These are phyloP conservation scores for Epinotia demarniana DNA, from an alignment of 2,888 invertebrate species.

Conservation along the genomic window DNA sequence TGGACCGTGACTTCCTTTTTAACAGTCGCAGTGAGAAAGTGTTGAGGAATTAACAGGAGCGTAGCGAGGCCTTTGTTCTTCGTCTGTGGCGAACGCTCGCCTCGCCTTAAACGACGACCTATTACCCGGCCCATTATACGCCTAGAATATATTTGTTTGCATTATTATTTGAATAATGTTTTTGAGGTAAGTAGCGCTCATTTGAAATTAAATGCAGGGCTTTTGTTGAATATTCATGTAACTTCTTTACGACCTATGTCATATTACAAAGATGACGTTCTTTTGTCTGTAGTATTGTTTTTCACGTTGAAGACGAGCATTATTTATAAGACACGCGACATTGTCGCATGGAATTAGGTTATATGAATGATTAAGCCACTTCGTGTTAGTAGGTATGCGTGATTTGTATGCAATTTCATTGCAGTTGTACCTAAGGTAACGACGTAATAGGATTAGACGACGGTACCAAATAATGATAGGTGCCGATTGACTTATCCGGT, in stretches of 20 bases:
- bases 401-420: constrained; percentile 58
- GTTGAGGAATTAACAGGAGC: constrained; percentile 75
- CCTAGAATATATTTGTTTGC: constrained; percentile 68
- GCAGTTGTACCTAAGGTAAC: constrained; percentile 52
- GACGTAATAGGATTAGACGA: background rate
- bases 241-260: constrained; percentile 40
- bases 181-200: constrained; percentile 45
- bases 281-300: constrained; percentile 27
- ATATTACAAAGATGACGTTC: constrained; percentile 33
- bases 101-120: constrained; percentile 57
- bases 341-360: constrained; percentile 21
- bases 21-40: constrained; percentile 75
- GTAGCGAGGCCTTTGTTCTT: constrained; percentile 74
- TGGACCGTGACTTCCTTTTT: constrained; percentile 81
- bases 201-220: constrained; percentile 50
- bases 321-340: constrained; percentile 15
- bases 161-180: constrained; percentile 56
- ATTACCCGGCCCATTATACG: constrained; percentile 62
- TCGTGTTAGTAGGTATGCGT: constrained; percentile 6
- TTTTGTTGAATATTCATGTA: constrained; percentile 46
- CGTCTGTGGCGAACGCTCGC: constrained; percentile 61
- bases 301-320: constrained; percentile 34
- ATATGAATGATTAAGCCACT: constrained; percentile 20
- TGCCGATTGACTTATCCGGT: background rate
- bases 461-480: background rate